Evolutionary conservation across 2,113 vertebrate species (phyloP), one percentile per base, ranked within the genome.

Genomic region (Chroicocephalus ridibundus): DNA sequence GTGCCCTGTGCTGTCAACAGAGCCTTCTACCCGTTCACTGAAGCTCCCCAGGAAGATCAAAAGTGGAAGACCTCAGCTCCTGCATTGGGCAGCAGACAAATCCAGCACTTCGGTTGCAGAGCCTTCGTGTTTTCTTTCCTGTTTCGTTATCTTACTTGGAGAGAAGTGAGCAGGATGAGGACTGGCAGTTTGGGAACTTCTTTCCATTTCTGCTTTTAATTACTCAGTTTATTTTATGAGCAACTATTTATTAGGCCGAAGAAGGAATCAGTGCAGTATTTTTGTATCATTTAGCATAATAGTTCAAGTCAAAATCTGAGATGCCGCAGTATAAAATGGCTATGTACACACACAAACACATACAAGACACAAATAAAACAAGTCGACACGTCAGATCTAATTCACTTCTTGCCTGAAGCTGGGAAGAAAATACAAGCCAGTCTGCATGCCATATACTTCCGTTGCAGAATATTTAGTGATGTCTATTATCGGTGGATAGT

Each of bases 1-100:
- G 24, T 60, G 21, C 9, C 0, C 0, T 31, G 2, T 36, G 32
- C 19, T 68, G 32, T 16, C 42, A 64, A 80, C 26, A 84, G 7
- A 7, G 4, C 15, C 27, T 77, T 44, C 58, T 61, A 18, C 42
- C 42, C 46, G 17, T 32, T 83, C 38, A 54, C 0, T 2, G 11
- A 14, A 72, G 11, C 9, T 76, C 22, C 31, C 27, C 21, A 21
- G 38, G 29, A 72, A 32, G 2, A 51, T 14, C 1, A 31, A 29
- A 68, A 61, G 14, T 15, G 20, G 49, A 81, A 40, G 34, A 76
- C 9, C 5, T 38, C 51, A 62, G 8, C 13, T 61, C 26, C 10
- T 58, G 10, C 13, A 24, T 0, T 49, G 57, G 32, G 4, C 36
- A 61, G n/a, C 18, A 46, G 38, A 62, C 2, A 26, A 65, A 36